These are phyloP conservation scores for Mesorhabditis belari DNA, from an alignment of 2,888 invertebrate species.

Conservation along the genomic window DNA sequence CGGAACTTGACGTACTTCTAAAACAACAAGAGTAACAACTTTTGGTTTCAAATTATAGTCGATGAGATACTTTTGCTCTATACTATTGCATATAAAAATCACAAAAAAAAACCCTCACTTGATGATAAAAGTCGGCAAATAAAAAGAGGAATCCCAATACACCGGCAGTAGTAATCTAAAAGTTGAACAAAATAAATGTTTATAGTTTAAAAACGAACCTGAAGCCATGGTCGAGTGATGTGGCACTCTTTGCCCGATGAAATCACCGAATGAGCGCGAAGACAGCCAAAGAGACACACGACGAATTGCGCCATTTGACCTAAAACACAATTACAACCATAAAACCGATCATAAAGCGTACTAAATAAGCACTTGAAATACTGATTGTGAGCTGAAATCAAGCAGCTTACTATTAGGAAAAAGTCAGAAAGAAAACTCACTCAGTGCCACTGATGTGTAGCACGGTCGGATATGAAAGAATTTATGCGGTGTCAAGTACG, in stretches of 20 bases:
- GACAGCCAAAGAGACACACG: constrained; percentile 3
- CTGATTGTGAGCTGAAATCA: background rate
- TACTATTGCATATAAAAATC: too few species aligned
- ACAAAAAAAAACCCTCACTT: background rate
- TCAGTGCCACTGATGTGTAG: constrained; percentile 17
- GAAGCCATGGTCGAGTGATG: constrained; percentile 9
- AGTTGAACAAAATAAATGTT: too few species aligned
- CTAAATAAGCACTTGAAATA: background rate
- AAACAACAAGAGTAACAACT: background rate
- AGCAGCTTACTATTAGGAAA: too few species aligned
- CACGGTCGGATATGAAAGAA: constrained; percentile 22
- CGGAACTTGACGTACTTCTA: background rate
- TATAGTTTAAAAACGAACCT: too few species aligned
- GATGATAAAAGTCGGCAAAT: constrained; percentile 26
- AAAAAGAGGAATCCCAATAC: constrained; percentile 14
- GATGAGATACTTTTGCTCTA: too few species aligned
- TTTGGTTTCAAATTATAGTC: background rate
- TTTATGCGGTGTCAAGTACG: constrained; percentile 19
- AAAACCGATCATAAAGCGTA: background rate
- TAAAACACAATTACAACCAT: background rate
- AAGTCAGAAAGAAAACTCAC: constrained; percentile 3
- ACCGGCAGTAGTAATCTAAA: constrained; percentile 13
- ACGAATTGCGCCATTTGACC: constrained; percentile 29
- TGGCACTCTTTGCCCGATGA: constrained; percentile 15
- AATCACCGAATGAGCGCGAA: background rate